Percentiles rank a stretch among this genome's conserved stretches.
These are phyloP conservation scores for Neolamprologus fasciatus DNA, from an alignment of 2,113 vertebrate genomes.

Conservation along the genomic window DNA sequence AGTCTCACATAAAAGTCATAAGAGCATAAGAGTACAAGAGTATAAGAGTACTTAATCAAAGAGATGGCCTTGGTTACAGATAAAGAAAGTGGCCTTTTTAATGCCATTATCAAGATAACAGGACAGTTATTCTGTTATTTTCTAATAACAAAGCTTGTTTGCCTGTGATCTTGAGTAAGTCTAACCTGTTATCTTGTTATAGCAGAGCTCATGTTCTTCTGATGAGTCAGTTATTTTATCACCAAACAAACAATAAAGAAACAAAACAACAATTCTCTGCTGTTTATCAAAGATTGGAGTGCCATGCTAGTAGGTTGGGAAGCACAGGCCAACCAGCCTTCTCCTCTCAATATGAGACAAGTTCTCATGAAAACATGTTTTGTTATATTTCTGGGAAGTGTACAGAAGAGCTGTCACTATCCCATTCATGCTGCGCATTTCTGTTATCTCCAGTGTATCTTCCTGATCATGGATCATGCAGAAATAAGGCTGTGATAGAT, in stretches of 20 bases:
- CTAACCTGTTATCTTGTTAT: neutral
- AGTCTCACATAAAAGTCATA: neutral
- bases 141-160: neutral
- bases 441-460: neutral
- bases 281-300: neutral
- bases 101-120: neutral
- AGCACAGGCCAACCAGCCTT: neutral
- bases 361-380: neutral
- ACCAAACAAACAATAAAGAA: neutral
- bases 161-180: neutral
- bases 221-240: neutral
- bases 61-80: neutral
- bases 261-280: neutral
- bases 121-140: neutral
- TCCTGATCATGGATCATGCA: neutral
- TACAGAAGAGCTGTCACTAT: neutral
- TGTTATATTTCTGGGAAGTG: neutral
- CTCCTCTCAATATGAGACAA: neutral
- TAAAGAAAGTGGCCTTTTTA: neutral
- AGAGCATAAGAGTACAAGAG: neutral
- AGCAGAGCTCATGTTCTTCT: neutral
- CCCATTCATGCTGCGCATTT: neutral
- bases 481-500: neutral
- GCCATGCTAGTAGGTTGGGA: neutral
- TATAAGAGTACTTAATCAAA: neutral